Conservation (phyloP, 1,140 invertebrate genomes). For the Papilio aristodemus region DNA sequence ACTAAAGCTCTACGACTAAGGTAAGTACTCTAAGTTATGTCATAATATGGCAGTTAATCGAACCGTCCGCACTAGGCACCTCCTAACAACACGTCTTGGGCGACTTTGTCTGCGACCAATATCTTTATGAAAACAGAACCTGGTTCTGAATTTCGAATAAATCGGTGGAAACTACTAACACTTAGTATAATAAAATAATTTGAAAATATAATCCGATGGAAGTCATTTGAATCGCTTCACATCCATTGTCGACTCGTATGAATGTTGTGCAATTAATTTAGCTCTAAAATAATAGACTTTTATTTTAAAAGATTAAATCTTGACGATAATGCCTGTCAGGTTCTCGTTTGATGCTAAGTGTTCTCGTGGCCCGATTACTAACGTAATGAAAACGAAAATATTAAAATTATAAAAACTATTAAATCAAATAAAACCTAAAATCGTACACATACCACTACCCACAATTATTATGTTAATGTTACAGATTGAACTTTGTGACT, state of each 20-base stretch:
- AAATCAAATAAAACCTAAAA: slow-evolving; percentile 63
- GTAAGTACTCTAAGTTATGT: slow-evolving; percentile 77
- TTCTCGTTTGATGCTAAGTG: slow-evolving; percentile 41
- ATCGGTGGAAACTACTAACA: slow-evolving; percentile 74
- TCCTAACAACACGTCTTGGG: slow-evolving; percentile 56
- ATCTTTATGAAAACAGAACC: slow-evolving; percentile 61
- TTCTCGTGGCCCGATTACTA: slow-evolving; percentile 75
- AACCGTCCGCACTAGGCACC: slow-evolving; percentile 75
- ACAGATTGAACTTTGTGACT: slow-evolving; percentile 64
- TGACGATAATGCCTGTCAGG: slow-evolving; percentile 55
- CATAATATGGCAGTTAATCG: slow-evolving; percentile 79
- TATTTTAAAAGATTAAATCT: slow-evolving; percentile 45
- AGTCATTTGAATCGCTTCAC: slow-evolving; percentile 28
- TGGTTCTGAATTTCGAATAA: slow-evolving; percentile 72
- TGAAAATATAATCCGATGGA: slow-evolving; percentile 37
- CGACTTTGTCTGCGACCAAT: slow-evolving; percentile 63
- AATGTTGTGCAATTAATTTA: slow-evolving; percentile 35
- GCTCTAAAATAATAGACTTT: slow-evolving; percentile 45
- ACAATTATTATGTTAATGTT: slow-evolving; percentile 68
- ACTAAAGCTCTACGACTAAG: slow-evolving; percentile 68
- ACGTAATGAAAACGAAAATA: slow-evolving; percentile 63
- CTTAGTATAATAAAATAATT: slow-evolving; percentile 49
- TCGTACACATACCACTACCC: slow-evolving; percentile 70
- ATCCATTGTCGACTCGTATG: slow-evolving; percentile 25
- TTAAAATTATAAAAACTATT: slow-evolving; percentile 63